phyloP scores from a whole-genome alignment of 2,113 vertebrate species.

The Okapia johnstoni region DNA sequence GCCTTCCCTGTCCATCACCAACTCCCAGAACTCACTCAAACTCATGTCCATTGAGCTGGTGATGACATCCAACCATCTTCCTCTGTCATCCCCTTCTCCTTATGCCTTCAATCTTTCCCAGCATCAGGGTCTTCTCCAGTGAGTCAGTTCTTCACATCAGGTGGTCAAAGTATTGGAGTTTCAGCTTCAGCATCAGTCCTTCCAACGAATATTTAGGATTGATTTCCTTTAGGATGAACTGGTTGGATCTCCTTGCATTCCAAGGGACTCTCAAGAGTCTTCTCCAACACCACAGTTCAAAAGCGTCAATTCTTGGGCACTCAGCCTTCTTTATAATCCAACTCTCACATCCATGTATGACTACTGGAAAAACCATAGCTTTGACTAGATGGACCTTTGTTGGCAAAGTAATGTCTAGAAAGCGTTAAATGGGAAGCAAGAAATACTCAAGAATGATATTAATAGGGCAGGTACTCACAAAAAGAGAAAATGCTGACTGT shows the following conservation, averaged over 20 bases:
- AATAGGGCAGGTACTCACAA: neutral
- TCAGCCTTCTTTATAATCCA: neutral
- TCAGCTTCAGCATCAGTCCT: neutral
- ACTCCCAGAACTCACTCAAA: neutral
- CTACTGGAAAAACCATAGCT: neutral
- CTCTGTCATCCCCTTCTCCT: neutral
- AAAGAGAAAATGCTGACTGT: neutral
- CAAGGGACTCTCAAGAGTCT: neutral
- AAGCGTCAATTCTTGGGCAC: accelerated
- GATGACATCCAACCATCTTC: neutral
- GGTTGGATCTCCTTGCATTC: neutral
- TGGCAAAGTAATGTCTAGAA: neutral
- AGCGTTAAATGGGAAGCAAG: neutral
- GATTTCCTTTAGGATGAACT: neutral
- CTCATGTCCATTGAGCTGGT: neutral
- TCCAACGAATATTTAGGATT: neutral
- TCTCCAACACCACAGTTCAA: neutral
- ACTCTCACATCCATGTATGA: neutral
- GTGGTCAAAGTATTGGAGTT: neutral
- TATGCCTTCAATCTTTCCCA: neutral
- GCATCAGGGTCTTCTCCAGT: neutral
- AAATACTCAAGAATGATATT: neutral
- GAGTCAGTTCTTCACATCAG: neutral
- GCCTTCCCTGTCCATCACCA: neutral
- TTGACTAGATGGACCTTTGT: neutral